Evolutionary conservation across 2,113 vertebrate species (phyloP).

Genomic region (Aspidoscelis tigris): DNA sequence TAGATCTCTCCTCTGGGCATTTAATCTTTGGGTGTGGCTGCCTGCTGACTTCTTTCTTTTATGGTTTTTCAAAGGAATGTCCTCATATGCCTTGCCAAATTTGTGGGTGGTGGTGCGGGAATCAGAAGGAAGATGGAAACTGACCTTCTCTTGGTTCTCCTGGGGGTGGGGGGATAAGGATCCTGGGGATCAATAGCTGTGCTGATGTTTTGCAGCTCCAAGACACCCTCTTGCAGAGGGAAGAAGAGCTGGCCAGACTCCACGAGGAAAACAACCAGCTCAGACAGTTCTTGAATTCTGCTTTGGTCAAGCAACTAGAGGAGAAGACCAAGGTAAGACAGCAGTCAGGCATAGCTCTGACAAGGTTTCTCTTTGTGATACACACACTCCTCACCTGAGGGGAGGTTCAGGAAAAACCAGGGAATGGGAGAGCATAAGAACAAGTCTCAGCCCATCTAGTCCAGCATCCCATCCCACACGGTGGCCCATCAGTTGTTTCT

Average conservation of each 20-base stretch:
- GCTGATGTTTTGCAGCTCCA: conserved; percentile 84
- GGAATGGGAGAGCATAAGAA: no score
- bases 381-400: neutral
- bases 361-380: neutral
- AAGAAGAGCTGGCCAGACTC: conserved; percentile 90
- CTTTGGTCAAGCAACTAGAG: conserved; percentile 87
- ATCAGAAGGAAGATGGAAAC: conserved; percentile 66
- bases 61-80: conserved; percentile 55
- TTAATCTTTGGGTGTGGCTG: conserved; percentile 42
- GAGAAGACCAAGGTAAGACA: conserved; percentile 84
- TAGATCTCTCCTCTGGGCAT: neutral
- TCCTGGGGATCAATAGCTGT: no score
- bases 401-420: neutral
- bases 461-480: no score
- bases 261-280: conserved; percentile 94
- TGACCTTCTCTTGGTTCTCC: conserved; percentile 52
- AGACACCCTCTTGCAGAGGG: conserved; percentile 91
- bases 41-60: conserved; percentile 42
- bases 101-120: conserved; percentile 21
- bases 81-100: conserved; percentile 55
- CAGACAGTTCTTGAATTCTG: conserved; percentile 88
- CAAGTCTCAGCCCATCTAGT: no score
- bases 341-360: no score
- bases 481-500: no score
- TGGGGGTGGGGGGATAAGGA: conserved; percentile 34